Evolutionary conservation across 2,888 invertebrate genomes (phyloP), one percentile per base, ranked within the genome.

Genomic region (Lycia hirtaria): DNA sequence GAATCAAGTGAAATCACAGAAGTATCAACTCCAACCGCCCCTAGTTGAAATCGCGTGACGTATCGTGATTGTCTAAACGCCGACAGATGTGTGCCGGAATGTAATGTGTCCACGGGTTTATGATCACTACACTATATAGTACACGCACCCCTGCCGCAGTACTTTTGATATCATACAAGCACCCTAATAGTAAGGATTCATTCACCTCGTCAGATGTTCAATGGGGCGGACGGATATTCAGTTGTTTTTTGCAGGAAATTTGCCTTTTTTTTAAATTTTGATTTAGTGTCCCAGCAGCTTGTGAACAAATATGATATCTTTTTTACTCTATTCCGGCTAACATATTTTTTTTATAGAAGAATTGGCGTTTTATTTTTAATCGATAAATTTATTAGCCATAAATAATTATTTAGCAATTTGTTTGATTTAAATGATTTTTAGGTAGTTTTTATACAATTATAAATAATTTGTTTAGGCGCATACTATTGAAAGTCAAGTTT

Each of bases 31-130:
- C 62, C 12, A 15, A n/a, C 54, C 0, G 17, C 4, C 52, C 64
- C 24, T 12, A 41, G 47, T 67, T 59, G 63, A 81, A 87, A 85
- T 92, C 88, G 91, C 91, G 90, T 92, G 91, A 81, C 88, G 84
- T 89, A 90, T 91, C 89, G 91, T 92, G 91, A 91, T 92, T 92
- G 91, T 88, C 89, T 90, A 88, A 88, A 85, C 87, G 80, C 85
- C 87, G 89, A 91, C 91, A 92, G 91, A 90, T 92, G 91, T 90
- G 88, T 91, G 87, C 80, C 83, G 91, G 91, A 88, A 92, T 92
- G 88, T 91, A 89, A 88, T 85, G 88, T 88, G 86, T 72, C 75
- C 82, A 83, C 81, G 85, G 87, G 82, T 87, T 83, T 87, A 85
- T 82, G 76, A 78, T 73, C 48, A 78, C 73, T 81, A 83, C 85